Evolutionary conservation across 1,140 invertebrate species (phyloP).

Genomic region (Dryas iulia): DNA sequence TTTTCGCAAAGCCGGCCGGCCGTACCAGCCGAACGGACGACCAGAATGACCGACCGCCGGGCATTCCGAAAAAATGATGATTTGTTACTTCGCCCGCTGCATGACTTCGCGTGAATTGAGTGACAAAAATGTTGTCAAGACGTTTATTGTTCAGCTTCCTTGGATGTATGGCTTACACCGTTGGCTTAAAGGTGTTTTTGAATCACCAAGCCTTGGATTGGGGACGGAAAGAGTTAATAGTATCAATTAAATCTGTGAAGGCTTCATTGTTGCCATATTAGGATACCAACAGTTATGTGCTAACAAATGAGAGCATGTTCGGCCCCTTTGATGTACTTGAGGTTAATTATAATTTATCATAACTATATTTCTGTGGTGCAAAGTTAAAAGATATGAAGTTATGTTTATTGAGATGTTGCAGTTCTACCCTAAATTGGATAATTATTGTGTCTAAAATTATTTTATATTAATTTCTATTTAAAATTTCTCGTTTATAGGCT

Average conservation of each 20-base stretch:
- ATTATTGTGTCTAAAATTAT: too few species aligned
- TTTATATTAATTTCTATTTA: too few species aligned
- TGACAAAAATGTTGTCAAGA: slow-evolving; percentile 66
- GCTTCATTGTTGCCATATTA: slow-evolving; percentile 66
- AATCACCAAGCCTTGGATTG: slow-evolving; percentile 46
- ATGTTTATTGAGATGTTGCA: too few species aligned
- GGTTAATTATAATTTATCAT: slow-evolving; percentile 9
- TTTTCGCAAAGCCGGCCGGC: slow-evolving; percentile 55
- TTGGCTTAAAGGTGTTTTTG: slow-evolving; percentile 30
- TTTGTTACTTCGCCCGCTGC: slow-evolving; percentile 60
- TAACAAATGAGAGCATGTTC: slow-evolving; percentile 51
- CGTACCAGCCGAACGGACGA: too few species aligned
- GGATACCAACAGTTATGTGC: slow-evolving; percentile 51
- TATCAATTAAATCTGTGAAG: slow-evolving; percentile 71
- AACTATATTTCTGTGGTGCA: background rate
- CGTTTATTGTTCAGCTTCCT: slow-evolving; percentile 20
- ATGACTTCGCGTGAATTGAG: slow-evolving; percentile 64
- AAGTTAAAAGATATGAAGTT: background rate
- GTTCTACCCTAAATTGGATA: too few species aligned
- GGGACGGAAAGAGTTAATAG: slow-evolving; percentile 60
- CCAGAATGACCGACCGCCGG: slow-evolving; percentile 49
- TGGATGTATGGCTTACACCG: background rate
- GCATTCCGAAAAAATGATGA: slow-evolving; percentile 72
- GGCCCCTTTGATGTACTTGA: slow-evolving; percentile 37
- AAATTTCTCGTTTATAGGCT: too few species aligned